These are phyloP conservation scores for Ditylenchus dipsaci DNA, from an alignment of 1,140 invertebrate genomes.

Conservation along the genomic window DNA sequence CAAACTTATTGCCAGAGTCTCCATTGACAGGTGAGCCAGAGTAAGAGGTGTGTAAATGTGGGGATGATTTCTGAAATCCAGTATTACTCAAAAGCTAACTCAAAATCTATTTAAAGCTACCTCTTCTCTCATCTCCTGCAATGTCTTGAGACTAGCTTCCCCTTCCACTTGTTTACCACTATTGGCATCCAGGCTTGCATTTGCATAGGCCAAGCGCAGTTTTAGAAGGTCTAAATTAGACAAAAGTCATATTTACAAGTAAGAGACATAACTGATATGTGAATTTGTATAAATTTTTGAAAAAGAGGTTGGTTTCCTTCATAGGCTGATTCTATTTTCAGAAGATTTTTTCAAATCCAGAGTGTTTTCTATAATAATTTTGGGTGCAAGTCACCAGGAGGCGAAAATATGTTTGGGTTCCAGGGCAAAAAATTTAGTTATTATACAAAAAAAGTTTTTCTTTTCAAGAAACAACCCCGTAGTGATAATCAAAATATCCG, in stretches of 20 bases:
- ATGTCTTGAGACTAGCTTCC: slow-evolving; percentile 17
- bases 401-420: too few relatives aligned
- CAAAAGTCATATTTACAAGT: neutral
- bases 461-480: too few relatives aligned
- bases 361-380: too few relatives aligned
- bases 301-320: neutral
- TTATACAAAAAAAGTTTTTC: too few relatives aligned
- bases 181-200: neutral
- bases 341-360: too few relatives aligned
- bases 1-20: slow-evolving; percentile 3
- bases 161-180: neutral
- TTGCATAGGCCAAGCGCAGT: slow-evolving; percentile 48
- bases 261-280: too few relatives aligned
- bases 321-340: too few relatives aligned
- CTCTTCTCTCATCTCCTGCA: slow-evolving; percentile 19
- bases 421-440: too few relatives aligned
- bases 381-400: too few relatives aligned
- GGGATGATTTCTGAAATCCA: slow-evolving; percentile 13
- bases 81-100: slow-evolving; percentile 2
- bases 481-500: too few relatives aligned
- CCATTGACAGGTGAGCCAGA: slow-evolving; percentile 9
- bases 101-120: neutral
- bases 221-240: slow-evolving; percentile 44
- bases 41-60: slow-evolving; percentile 41
- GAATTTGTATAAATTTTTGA: slow-evolving; percentile 22